Conservation (phyloP, 1,140 invertebrate genomes). For the Brachionus rotundiformis region DNA sequence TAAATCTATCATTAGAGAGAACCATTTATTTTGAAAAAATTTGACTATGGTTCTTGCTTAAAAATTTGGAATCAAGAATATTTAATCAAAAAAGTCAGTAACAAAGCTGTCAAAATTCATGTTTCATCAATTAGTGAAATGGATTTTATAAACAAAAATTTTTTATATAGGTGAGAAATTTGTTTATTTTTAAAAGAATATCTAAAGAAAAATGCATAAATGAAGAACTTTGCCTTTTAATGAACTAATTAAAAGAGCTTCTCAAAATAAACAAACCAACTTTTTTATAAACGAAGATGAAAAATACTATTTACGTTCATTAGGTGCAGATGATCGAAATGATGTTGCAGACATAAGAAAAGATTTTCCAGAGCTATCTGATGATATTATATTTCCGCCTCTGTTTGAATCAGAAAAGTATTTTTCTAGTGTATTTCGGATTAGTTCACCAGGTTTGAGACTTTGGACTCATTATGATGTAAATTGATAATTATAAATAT, state of each 20-base stretch:
- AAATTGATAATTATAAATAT: conserved; percentile 51
- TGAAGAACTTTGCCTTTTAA: conserved; percentile 64
- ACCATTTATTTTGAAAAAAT: conserved; percentile 65
- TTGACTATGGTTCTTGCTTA: conserved; percentile 66
- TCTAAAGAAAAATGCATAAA: conserved; percentile 43
- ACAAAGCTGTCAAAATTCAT: conserved; percentile 67
- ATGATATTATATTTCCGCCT: conserved; percentile 65
- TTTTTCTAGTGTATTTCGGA: conserved; percentile 69
- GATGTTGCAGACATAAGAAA: conserved; percentile 65
- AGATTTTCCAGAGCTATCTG: conserved; percentile 66
- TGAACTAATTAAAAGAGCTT: conserved; percentile 64
- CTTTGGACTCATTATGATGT: conserved; percentile 72
- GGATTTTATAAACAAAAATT: conserved; percentile 69
- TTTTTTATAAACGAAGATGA: conserved; percentile 64
- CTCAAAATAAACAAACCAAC: conserved; percentile 58
- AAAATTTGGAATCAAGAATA: conserved; percentile 67
- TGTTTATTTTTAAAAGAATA: neutral
- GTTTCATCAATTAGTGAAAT: conserved; percentile 64
- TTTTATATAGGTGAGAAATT: conserved; percentile 65
- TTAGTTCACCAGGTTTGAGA: conserved; percentile 66
- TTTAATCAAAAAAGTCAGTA: conserved; percentile 61
- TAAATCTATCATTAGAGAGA: conserved; percentile 55
- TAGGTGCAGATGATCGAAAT: conserved; percentile 67
- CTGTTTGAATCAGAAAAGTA: conserved; percentile 64
- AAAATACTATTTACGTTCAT: conserved; percentile 68